Evolutionary conservation across 2,113 vertebrate genomes (phyloP).

Genomic region (Telmatochromis sp.): DNA sequence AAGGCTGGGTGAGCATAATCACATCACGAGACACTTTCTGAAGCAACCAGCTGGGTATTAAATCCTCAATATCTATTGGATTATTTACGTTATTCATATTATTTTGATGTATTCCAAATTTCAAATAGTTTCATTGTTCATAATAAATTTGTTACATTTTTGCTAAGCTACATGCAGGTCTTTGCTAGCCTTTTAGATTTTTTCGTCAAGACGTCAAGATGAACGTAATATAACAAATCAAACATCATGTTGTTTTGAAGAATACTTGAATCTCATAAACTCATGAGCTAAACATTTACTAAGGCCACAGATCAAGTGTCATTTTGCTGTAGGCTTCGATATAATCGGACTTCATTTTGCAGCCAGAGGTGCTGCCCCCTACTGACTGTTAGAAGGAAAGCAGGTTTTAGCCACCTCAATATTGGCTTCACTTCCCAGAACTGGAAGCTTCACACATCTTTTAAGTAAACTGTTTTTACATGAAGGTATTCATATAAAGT

Average conservation of each 20-base stretch:
- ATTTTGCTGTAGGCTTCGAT: background rate
- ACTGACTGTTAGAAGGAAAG: background rate
- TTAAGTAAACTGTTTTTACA: background rate
- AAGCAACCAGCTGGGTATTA: background rate
- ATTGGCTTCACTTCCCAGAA: background rate
- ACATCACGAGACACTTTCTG: background rate
- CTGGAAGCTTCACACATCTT: background rate
- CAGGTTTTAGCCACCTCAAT: background rate
- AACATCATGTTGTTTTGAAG: background rate
- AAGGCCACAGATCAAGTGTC: background rate
- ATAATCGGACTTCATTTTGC: background rate
- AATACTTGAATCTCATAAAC: background rate
- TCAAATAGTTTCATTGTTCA: background rate
- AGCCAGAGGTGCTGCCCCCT: background rate
- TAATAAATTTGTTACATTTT: background rate
- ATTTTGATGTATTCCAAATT: background rate
- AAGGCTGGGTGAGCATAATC: background rate
- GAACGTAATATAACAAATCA: background rate
- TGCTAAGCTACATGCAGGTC: background rate
- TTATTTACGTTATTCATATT: background rate
- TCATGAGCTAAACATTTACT: background rate
- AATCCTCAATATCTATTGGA: background rate
- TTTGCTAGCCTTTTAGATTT: background rate
- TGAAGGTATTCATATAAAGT: background rate
- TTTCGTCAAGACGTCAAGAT: rapidly evolving